Base-by-base conservation (phyloP, 2,113 vertebrate species). In the Coturnix japonica region DNA sequence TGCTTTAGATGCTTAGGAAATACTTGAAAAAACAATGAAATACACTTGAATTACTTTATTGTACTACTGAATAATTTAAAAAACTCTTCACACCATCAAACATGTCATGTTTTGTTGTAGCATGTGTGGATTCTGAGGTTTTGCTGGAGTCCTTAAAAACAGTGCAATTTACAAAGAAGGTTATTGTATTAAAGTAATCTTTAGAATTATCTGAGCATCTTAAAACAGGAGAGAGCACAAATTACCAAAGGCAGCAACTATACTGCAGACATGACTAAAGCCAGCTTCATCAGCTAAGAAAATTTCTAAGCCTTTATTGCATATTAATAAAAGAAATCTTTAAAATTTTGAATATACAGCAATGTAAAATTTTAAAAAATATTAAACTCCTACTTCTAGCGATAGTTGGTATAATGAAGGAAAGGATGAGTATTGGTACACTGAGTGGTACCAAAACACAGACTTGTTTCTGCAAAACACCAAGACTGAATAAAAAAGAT, bases 251-350 rank as follows among this genome's bases (percentile, higher is more conserved):
- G 97, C 95, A 96, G 96, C 92, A 96, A 97, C 88, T 96, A 97
- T 96, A 97, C 64, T 96, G 95, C 94, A 95, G 93, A 96, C 93
- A 96, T 93, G 96, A 97, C 95, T 91, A 94, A 96, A 94, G 95
- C 90, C 93, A 97, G 95, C 95, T 96, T 96, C 88, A 93, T 96
- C 94, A 97, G 97, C 96, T 97, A 96, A 96, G 81, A 97, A 97
- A 97, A 95, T 90, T 94, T 96, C 95, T 97, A 97, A 96, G 94
- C 93, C 53, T 98, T 98, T 98, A 98, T 97, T 98, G 98, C 96
- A 96, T 98, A 98, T 98, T 98, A 97, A 98, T 97, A 97, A 98
- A 98, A 96, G 94, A 97, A 97, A 97, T 96, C 87, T 97, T 96
- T 87, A 91, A 93, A 96, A 92, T 86, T 77, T 88, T 97, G 96